Evolutionary conservation across 2,113 vertebrate genomes (phyloP).

Genomic region (Amblyornis subalaris): DNA sequence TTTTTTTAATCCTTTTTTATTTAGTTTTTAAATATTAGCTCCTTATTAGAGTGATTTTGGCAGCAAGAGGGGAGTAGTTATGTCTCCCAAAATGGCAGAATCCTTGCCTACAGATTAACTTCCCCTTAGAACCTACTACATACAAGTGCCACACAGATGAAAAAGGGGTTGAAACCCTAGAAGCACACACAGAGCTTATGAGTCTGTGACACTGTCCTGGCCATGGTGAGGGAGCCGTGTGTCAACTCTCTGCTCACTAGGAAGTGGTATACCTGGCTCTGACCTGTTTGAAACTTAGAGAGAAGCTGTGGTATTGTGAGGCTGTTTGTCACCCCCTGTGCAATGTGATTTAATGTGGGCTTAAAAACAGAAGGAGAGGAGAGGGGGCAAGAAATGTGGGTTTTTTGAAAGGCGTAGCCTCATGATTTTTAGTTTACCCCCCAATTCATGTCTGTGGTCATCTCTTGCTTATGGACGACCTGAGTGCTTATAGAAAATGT

Average conservation of each 20-base stretch:
- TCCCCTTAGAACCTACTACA: background rate
- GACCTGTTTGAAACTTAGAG: background rate
- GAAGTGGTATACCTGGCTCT: accelerated
- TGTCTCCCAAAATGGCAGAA: background rate
- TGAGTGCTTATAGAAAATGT: background rate
- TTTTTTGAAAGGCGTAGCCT: background rate
- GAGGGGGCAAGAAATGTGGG: accelerated
- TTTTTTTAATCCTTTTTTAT: background rate
- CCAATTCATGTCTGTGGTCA: background rate
- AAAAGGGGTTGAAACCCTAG: background rate
- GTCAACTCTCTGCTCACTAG: background rate
- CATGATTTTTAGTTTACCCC: background rate
- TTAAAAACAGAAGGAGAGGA: background rate
- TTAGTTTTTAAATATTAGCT: constrained; percentile 2
- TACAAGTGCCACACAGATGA: background rate
- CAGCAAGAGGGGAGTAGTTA: background rate
- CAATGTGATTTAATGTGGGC: background rate
- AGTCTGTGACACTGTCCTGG: background rate
- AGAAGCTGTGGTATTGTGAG: background rate
- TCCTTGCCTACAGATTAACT: background rate
- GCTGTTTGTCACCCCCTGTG: background rate
- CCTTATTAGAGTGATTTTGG: background rate
- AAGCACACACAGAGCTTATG: background rate
- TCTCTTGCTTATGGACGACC: background rate
- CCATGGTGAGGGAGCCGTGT: accelerated